Conservation (phyloP, 2,888 invertebrate species). For the Drymonia ruficornis region DNA sequence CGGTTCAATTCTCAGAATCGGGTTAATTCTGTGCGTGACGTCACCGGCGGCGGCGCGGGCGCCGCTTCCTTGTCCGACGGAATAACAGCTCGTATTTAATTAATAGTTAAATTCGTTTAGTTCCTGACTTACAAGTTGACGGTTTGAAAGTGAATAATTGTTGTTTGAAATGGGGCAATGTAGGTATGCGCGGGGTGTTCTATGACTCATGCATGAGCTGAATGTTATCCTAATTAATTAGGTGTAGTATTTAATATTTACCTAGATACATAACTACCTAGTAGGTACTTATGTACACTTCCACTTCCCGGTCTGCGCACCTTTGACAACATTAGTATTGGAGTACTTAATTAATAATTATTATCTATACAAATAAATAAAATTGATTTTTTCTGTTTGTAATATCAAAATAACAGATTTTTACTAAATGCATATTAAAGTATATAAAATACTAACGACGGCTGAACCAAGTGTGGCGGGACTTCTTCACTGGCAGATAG, state of each 20-base stretch:
- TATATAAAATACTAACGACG: no score
- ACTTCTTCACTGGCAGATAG: no score
- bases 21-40: slow-evolving; percentile 79
- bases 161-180: slow-evolving; percentile 19
- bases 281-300: slow-evolving; percentile 12
- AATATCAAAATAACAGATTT: no score
- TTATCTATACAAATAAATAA: no score
- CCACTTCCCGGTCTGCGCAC: slow-evolving; percentile 11
- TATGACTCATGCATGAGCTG: slow-evolving; percentile 9
- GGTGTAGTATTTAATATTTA: no score
- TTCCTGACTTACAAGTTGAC: slow-evolving; percentile 42
- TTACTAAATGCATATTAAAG: no score
- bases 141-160: slow-evolving; percentile 38
- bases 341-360: no score
- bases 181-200: slow-evolving; percentile 10
- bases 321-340: background rate
- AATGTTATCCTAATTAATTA: slow-evolving; percentile 22
- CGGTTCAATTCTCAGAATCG: slow-evolving; percentile 74
- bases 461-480: no score
- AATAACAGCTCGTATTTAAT: slow-evolving; percentile 50
- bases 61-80: slow-evolving; percentile 64
- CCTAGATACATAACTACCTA: slow-evolving; percentile 15
- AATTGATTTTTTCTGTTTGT: no score
- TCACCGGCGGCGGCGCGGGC: slow-evolving; percentile 51
- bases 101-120: slow-evolving; percentile 51